phyloP scores from a whole-genome alignment of 2,113 vertebrate species.

The Onychorhynchus coronatus region DNA sequence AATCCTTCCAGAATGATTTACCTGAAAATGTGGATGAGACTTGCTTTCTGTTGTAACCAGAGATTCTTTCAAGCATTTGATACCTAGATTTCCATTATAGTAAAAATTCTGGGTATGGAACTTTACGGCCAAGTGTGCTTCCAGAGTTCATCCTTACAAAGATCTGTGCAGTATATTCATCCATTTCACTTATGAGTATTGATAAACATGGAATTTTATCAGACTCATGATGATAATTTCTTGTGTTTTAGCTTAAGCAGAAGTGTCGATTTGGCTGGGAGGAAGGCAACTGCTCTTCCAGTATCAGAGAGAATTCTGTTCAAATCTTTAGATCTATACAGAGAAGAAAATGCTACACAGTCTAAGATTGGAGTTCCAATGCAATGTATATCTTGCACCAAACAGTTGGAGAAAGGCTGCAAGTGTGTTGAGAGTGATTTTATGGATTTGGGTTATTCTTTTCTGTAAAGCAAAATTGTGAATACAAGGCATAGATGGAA shows the following conservation, averaged over 20 bases:
- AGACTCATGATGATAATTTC: accelerated
- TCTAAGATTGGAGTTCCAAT: neutral
- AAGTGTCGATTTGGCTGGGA: neutral
- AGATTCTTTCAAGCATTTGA: neutral
- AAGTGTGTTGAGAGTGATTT: neutral
- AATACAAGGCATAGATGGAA: neutral
- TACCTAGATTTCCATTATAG: neutral
- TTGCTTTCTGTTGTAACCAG: neutral
- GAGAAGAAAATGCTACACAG: neutral
- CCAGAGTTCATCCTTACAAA: neutral
- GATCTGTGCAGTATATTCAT: neutral
- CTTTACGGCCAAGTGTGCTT: neutral
- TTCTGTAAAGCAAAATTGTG: neutral
- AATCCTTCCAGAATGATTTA: neutral
- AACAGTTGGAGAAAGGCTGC: neutral
- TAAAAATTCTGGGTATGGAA: neutral
- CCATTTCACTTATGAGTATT: neutral
- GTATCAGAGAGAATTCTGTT: neutral
- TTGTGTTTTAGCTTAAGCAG: neutral
- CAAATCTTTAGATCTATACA: neutral
- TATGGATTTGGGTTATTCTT: neutral
- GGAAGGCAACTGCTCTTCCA: neutral
- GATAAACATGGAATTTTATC: neutral
- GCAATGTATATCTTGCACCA: neutral
- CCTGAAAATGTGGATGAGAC: neutral